Conservation (phyloP, 2,888 invertebrate genomes). For the Nebria salina region DNA sequence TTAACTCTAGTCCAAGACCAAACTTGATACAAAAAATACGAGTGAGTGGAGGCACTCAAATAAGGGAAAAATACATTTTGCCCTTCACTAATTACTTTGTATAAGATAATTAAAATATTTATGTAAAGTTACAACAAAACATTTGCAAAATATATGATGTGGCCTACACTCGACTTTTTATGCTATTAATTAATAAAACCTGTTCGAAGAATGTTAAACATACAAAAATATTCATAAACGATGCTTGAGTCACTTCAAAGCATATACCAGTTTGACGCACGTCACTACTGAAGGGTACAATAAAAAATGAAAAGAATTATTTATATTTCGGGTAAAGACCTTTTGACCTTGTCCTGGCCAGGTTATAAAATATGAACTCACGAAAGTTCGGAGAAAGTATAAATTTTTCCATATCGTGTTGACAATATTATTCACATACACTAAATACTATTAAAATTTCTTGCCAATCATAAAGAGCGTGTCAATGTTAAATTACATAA, state of each 20-base stretch:
- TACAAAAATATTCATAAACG: no score
- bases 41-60: no score
- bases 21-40: no score
- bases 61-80: no score
- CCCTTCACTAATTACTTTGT: no score
- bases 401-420: background rate
- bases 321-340: background rate
- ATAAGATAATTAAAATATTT: no score
- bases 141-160: no score
- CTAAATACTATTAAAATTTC: background rate
- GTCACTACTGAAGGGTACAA: background rate
- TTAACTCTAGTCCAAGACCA: no score
- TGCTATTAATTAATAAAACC: no score
- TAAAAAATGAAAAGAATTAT: background rate
- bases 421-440: background rate
- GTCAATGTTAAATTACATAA: no score
- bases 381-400: background rate
- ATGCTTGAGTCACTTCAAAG: background rate
- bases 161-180: no score
- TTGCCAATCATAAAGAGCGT: background rate
- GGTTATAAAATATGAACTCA: background rate
- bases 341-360: background rate
- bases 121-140: no score
- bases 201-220: background rate
- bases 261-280: background rate